These are phyloP conservation scores for Oceanites oceanicus DNA, from an alignment of 2,113 vertebrate species.

Conservation along the genomic window DNA sequence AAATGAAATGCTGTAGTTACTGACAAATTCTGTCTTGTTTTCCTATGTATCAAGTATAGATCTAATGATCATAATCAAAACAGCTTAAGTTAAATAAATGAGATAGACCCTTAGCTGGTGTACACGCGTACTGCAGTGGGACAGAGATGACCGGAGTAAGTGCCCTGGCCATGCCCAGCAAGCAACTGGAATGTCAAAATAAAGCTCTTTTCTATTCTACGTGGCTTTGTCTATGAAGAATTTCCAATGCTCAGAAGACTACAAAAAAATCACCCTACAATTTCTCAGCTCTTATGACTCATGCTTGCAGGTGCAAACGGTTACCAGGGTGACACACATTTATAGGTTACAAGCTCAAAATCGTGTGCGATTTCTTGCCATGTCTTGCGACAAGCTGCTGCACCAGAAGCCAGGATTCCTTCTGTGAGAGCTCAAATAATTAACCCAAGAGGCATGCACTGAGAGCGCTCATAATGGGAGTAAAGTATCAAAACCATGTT, in stretches of 20 bases:
- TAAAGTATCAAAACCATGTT: neutral
- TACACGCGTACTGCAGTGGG: neutral
- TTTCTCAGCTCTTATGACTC: constrained; percentile 28
- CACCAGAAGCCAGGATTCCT: constrained; percentile 43
- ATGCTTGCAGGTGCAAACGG: constrained; percentile 52
- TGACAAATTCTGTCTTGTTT: neutral
- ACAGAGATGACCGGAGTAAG: fast-evolving
- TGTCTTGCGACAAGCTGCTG: constrained; percentile 39
- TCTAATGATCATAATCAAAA: neutral
- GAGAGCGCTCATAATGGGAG: neutral
- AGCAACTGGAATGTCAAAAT: neutral
- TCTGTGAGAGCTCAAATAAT: constrained; percentile 42
- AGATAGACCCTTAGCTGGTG: fast-evolving
- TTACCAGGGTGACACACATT: constrained; percentile 65
- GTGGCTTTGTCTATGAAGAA: neutral
- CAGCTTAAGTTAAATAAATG: neutral
- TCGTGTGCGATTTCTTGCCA: neutral
- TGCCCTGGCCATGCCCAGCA: neutral
- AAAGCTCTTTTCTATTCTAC: neutral
- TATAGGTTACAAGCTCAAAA: neutral
- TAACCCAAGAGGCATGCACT: neutral
- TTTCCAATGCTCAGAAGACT: neutral
- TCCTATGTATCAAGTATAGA: fast-evolving
- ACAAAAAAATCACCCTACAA: neutral
- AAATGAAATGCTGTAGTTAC: neutral